Evolutionary conservation across 2,113 vertebrate genomes (phyloP), one percentile per base, ranked within the genome.

Genomic region (Eidolon helvum): DNA sequence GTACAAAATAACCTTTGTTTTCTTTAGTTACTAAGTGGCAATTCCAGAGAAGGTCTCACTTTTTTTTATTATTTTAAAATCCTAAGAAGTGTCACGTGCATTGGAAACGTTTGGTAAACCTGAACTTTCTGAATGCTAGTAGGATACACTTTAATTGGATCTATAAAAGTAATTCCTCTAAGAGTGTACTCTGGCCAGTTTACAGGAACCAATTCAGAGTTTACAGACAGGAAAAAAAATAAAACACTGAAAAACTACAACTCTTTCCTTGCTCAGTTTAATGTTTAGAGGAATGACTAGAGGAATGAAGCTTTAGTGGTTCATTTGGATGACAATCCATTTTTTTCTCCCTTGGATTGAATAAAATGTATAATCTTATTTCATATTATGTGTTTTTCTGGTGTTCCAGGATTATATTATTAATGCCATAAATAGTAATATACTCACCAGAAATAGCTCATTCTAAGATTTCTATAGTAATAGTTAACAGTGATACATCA

Each of bases 81-180:
- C 50, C 30, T 38, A 77, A 48, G 50, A 87, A n/a, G 11, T 87
- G 38, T 87, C 16, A 53, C 40, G 15, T 90, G 59, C 24, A 38
- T 50, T 95, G 57, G 59, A 92, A 66, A 43, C 4, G 12, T 63
- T 93, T 91, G 22, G 26, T 91, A 77, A 89, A 88, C 19, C 38
- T 77, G 26, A 87, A 84, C 24, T 96, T 89, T 75, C 53, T 84
- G 40, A 57, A 91, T 91, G 19, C 35, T 91, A 38, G 26, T 57
- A 79, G 11, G 72, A 65, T 71, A 48, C 15, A 59, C 38, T 95
- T 94, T 87, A 97, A 96, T 94, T 97, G 63, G 59, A 86, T 97
- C 18, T 93, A 45, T 87, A 84, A 96, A 97, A 92, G 3, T 86
- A 97, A 71, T 84, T 96, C 28, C 38, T 57, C 11, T 24, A 61